Evolutionary conservation across 2,797 vertebrate species (phyloP).

Genomic region (Mallotus villosus): DNA sequence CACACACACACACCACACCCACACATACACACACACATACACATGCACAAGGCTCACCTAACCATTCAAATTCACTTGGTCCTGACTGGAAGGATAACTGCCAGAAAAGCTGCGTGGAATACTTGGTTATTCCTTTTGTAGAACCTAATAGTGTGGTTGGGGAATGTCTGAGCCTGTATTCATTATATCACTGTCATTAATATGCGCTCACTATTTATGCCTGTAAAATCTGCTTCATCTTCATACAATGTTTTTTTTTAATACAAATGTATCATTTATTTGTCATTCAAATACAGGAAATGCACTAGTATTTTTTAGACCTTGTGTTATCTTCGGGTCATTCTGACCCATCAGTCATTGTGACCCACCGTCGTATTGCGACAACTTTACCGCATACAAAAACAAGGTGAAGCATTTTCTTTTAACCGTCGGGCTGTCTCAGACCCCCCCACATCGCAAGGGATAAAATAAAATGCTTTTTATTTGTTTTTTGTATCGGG

Average conservation of each 20-base stretch:
- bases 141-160: background rate
- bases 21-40: constrained; percentile 6
- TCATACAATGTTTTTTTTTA: background rate
- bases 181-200: constrained; percentile 15
- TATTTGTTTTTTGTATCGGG: no score
- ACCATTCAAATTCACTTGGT: background rate
- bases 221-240: constrained; percentile 16
- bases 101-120: background rate
- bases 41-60: background rate
- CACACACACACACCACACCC: background rate
- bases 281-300: constrained; percentile 62
- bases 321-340: no score
- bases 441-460: no score
- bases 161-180: constrained; percentile 11
- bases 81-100: background rate
- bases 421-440: no score
- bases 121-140: background rate
- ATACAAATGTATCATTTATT: constrained; percentile 11
- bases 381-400: no score
- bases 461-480: no score
- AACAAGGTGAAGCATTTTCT: no score
- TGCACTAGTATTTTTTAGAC: constrained; percentile 41
- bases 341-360: no score
- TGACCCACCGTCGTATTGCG: no score
- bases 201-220: constrained; percentile 21